Conservation (phyloP, 2,113 vertebrate species). For the Tyrannus savana region DNA sequence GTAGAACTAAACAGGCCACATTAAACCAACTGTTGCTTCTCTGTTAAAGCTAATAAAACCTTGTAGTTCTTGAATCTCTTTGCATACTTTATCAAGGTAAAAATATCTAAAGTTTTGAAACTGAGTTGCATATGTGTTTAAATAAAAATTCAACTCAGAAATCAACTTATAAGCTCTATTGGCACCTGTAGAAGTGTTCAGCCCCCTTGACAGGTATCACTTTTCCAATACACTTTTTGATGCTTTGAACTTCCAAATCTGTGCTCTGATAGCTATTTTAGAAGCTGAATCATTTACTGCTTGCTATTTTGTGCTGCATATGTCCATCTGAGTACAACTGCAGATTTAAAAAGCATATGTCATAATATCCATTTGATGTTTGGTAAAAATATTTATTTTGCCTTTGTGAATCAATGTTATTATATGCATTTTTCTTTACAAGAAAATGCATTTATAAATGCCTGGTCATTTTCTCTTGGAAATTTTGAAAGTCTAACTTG, state of each 20-base stretch:
- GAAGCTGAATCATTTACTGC: neutral
- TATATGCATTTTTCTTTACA: neutral
- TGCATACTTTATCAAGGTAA: neutral
- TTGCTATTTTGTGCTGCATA: neutral
- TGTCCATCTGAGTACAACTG: neutral
- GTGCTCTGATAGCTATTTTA: neutral
- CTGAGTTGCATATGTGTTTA: neutral
- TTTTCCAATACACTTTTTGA: neutral
- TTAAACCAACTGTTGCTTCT: slow-evolving; percentile 76
- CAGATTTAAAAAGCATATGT: slow-evolving; percentile 14
- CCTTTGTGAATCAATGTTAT: neutral
- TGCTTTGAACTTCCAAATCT: neutral
- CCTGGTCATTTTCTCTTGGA: neutral
- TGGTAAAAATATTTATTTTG: slow-evolving; percentile 22
- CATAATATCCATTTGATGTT: neutral
- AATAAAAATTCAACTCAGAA: neutral
- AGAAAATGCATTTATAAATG: neutral
- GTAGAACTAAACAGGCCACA: neutral
- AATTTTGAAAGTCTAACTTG: slow-evolving; percentile 12
- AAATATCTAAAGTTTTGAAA: neutral
- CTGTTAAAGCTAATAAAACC: neutral
- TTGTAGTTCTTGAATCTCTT: neutral
- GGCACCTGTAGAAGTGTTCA: neutral
- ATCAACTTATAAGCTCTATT: neutral
- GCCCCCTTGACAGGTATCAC: neutral